Conservation (phyloP, 2,113 vertebrate species). For the Anguilla japonica region DNA sequence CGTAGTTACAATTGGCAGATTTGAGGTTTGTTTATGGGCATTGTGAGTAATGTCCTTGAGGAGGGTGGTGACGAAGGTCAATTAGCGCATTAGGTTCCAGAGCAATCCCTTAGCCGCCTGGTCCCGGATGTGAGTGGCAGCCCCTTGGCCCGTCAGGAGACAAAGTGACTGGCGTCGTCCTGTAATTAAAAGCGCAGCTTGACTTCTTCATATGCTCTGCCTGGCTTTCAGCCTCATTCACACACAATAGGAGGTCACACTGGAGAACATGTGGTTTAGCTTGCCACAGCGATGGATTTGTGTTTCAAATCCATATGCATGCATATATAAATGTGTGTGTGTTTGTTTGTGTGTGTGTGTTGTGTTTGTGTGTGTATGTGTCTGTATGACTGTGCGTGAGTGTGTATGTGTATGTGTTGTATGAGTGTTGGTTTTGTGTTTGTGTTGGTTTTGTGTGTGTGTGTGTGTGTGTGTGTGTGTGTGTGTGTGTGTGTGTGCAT, state of each 20-base stretch:
- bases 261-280: not conserved
- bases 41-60: conserved; percentile 9
- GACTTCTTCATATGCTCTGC: not conserved
- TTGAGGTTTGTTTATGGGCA: conserved; percentile 5
- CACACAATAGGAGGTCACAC: not conserved
- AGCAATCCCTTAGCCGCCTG: not conserved
- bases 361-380: too few relatives aligned
- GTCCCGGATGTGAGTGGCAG: not conserved
- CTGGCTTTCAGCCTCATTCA: not conserved
- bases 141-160: not conserved
- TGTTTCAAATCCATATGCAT: not conserved
- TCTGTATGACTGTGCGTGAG: too few relatives aligned
- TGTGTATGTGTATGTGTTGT: too few relatives aligned
- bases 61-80: not conserved
- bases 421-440: too few relatives aligned
- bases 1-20: conserved; percentile 12
- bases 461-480: too few relatives aligned
- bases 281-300: not conserved
- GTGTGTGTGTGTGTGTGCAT: too few relatives aligned
- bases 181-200: not conserved
- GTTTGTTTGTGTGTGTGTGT: too few relatives aligned
- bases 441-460: too few relatives aligned
- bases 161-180: not conserved
- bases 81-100: not conserved
- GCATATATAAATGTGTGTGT: not conserved